Evolutionary conservation across 2,888 invertebrate genomes (phyloP), one percentile per base, ranked within the genome.

Genomic region (Noctua fimbriata): DNA sequence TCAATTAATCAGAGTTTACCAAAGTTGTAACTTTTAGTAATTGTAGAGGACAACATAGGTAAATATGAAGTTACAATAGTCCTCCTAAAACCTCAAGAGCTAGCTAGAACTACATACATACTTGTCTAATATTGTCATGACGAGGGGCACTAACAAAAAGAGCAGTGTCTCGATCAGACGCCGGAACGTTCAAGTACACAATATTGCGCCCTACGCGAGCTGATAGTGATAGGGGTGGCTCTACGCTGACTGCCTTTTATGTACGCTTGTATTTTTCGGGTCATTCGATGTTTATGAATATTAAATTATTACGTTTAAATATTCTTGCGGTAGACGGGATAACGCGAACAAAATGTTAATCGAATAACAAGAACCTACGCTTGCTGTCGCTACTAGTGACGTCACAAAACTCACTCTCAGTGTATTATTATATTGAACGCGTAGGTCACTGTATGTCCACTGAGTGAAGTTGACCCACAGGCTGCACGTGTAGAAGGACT

Each of bases 141-240:
- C 10, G 24, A 73, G 65, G 28, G 65, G 55, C n/a, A 14, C 36
- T 65, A 36, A 6, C 83, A 60, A 28, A 58, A 44, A 44, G 77
- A 80, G 24, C 58, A 60, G 44, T 2, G n/a, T 52, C 21, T 32
- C 44, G 52, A 82, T 73, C 52, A 82, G 65, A 73, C 66, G n/a
- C 32, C 32, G 36, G 16, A 36, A 16, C 66, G n/a, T n/a, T n/a
- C 65, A 82, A 73, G n/a, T 67, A 58, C 58, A 67, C 49, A 58
- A 58, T n/a, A 21, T 41, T 28, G 28, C 32, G 16, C 36, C 58
- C 41, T 41, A 2, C 73, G 32, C 74, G 1, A 1, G 2, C 73
- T 44, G 10, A 16, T 21, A 52, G 32, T 32, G 66, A 14, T 55
- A 55, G n/a, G n/a, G 44, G 73, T 36, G 14, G 14, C n/a, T 2